Evolutionary conservation across 2,888 invertebrate species (phyloP).

Genomic region (Caenorhabditis sp.): DNA sequence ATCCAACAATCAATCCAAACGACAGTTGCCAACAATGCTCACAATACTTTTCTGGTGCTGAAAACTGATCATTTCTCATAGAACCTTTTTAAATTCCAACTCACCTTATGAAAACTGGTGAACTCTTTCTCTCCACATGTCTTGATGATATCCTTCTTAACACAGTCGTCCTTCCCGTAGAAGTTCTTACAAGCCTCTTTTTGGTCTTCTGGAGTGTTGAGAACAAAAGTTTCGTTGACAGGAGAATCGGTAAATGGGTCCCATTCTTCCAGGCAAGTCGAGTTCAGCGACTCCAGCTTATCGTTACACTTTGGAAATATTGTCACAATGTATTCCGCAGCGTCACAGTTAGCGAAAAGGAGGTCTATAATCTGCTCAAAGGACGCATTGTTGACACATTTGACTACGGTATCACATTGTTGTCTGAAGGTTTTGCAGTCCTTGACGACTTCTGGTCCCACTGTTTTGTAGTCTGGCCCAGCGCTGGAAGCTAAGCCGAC

Average conservation of each 20-base stretch:
- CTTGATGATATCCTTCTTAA: constrained; percentile 12
- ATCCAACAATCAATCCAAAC: background rate
- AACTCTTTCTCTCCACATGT: constrained; percentile 23
- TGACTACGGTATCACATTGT: background rate
- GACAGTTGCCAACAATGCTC: background rate
- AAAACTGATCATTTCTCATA: background rate
- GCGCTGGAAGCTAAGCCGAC: background rate
- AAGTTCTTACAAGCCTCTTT: constrained; percentile 19
- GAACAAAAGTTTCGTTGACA: background rate
- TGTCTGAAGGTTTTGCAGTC: constrained; percentile 12
- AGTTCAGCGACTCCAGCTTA: constrained; percentile 22
- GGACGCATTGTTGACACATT: constrained; percentile 1
- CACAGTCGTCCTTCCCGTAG: constrained; percentile 27
- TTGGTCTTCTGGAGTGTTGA: background rate
- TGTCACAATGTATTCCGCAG: background rate
- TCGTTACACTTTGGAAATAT: constrained; percentile 8
- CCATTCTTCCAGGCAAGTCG: constrained; percentile 19
- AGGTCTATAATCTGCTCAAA: background rate
- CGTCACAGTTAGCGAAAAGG: constrained; percentile 12
- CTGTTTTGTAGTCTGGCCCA: constrained; percentile 14
- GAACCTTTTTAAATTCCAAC: background rate
- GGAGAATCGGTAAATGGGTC: constrained; percentile 15
- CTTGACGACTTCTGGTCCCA: background rate
- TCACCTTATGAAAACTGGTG: constrained; percentile 1
- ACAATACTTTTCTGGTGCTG: constrained; percentile 23